Percentiles rank a stretch among this genome's conserved stretches.
These are phyloP conservation scores for Ochlodes sylvanus DNA, from an alignment of 2,888 invertebrate genomes.

Conservation along the genomic window DNA sequence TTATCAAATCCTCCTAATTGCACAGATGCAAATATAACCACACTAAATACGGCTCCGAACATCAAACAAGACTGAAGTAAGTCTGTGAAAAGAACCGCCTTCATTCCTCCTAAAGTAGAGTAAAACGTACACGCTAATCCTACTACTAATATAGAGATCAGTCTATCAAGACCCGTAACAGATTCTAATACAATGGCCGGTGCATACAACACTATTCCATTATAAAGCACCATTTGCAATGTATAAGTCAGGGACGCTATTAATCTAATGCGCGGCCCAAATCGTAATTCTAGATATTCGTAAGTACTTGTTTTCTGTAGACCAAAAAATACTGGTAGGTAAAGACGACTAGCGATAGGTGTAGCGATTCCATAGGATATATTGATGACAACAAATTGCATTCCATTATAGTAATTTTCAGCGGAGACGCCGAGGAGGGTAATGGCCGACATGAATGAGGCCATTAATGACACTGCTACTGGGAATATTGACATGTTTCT, in stretches of 20 bases:
- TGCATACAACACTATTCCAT: slow-evolving; percentile 96
- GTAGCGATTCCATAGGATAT: slow-evolving; percentile 90
- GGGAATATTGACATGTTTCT: slow-evolving; percentile 91
- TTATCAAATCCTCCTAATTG: slow-evolving; percentile 88
- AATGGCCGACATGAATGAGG: slow-evolving; percentile 97
- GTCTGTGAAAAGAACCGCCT: slow-evolving; percentile 95
- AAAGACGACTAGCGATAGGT: slow-evolving; percentile 90
- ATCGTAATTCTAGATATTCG: slow-evolving; percentile 96
- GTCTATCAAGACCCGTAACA: slow-evolving; percentile 91
- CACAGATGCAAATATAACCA: slow-evolving; percentile 90
- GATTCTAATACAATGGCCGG: slow-evolving; percentile 96
- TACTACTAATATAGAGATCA: slow-evolving; percentile 89
- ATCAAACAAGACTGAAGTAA: slow-evolving; percentile 93
- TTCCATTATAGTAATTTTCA: slow-evolving; percentile 94
- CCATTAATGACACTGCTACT: slow-evolving; percentile 95
- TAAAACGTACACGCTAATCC: slow-evolving; percentile 94
- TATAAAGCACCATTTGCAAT: slow-evolving; percentile 95
- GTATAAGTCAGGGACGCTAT: slow-evolving; percentile 94
- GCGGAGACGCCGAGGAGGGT: slow-evolving; percentile 95
- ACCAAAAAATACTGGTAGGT: slow-evolving; percentile 94
- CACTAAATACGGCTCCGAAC: slow-evolving; percentile 92
- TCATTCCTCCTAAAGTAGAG: slow-evolving; percentile 95
- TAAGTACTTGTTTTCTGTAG: slow-evolving; percentile 94
- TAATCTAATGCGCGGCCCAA: slow-evolving; percentile 90
- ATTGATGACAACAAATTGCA: slow-evolving; percentile 92